These are phyloP conservation scores for Coracias cyanogaster DNA, from an alignment of 2,797 vertebrate genomes.

Conservation along the genomic window DNA sequence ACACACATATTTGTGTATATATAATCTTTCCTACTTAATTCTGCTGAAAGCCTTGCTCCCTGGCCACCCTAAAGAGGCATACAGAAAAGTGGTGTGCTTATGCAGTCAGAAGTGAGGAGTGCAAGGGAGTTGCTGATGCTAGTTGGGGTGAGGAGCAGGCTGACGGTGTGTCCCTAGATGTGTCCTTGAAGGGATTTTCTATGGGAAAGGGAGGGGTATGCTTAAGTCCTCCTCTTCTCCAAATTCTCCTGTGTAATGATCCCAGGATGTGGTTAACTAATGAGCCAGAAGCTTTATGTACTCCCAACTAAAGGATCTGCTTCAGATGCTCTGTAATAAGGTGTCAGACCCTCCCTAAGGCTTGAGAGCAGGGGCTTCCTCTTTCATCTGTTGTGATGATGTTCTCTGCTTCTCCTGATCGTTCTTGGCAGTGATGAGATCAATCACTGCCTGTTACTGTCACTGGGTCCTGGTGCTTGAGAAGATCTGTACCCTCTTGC, in stretches of 20 bases:
- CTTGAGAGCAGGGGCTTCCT: not conserved
- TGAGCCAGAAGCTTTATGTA: not conserved
- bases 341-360: not conserved
- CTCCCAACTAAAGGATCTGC: not conserved
- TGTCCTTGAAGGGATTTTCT: not conserved
- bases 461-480: not conserved
- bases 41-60: not conserved
- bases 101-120: not conserved
- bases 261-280: not conserved
- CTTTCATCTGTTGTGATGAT: not conserved
- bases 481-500: not conserved
- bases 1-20: no score
- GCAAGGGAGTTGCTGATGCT: not conserved
- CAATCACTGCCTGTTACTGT: not conserved
- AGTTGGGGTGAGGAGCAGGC: not conserved
- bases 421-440: not conserved
- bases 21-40: not conserved
- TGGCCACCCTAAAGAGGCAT: no score
- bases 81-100: not conserved
- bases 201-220: not conserved
- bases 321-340: not conserved
- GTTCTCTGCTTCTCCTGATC: not conserved
- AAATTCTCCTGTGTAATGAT: not conserved
- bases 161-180: not conserved
- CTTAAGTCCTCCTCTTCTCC: not conserved